Base-by-base conservation (phyloP, 2,113 vertebrate species). In the Myiagra hebetior region DNA sequence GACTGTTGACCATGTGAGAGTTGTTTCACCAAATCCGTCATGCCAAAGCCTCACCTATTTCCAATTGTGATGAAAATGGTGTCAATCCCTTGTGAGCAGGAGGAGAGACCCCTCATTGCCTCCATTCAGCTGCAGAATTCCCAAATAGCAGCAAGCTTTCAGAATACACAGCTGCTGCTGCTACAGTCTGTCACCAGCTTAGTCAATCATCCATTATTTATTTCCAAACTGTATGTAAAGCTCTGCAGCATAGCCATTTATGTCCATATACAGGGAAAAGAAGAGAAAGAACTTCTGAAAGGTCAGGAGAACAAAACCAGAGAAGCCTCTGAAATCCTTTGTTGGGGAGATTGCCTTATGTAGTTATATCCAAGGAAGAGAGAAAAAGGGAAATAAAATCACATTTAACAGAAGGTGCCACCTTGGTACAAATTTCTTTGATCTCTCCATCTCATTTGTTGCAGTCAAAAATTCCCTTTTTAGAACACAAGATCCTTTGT, bases 121-220 rank as follows among this genome's bases (percentile, higher is more conserved):
- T 64, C 59, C 6, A 1, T 59, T 91, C 81, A 93, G 59, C 35
- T 89, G 83, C 37, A 91, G 65, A 91, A 87, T 91, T 91, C 87
- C 75, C 79, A 75, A 85, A 84, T 56, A 89, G 37, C 56, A 91
- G 80, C 2, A 22, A 72, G 65, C 82, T 70, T 94, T 76, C 83
- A 82, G 44, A 69, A 82, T 44, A 78, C 59, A 70, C 93, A 94
- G 88, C 81, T 94, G 83, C 94, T 92, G 78, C 92, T 93, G 77
- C 82, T 89, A 68, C 81, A 86, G 72, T 95, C 96, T 93, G 82
- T 95, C 77, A 91, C 62, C 79, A 88, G 89, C 67, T 86, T 91
- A 89, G 89, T 78, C 89, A 95, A 52, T 90, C 92, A 97, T 96
- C 74, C 70, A 87, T 95, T 97, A 96, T 97, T 97, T 96, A 89